Evolutionary conservation across 2,113 vertebrate genomes (phyloP), one percentile per base, ranked within the genome.

Genomic region (Spermophilus dauricus): DNA sequence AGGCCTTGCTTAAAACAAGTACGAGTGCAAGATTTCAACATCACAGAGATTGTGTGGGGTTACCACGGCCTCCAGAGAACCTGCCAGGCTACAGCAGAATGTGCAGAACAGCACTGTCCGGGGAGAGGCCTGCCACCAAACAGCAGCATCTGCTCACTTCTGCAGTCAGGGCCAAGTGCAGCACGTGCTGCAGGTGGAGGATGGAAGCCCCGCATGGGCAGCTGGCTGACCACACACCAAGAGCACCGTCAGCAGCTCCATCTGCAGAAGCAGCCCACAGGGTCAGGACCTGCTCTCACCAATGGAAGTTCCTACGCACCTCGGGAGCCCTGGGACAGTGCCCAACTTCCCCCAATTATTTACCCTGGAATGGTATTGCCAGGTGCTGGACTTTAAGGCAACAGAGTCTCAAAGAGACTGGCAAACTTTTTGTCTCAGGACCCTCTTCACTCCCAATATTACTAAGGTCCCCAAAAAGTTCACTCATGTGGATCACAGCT

Each of bases 261-360:
- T 16, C 48, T 11, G 24, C 2, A 4, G 20, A 61, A 17, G 53
- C 34, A 4, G 61, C 39, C 1, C 1, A 16, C 34, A 42, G 51
- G 39, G 48, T 6, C 91, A 32, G 32, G 73, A 61, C 32, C 51
- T 0, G 2, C 20, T 70, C n/a, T 39, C 39, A 12, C 37, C 4
- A 28, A 2, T 5, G 1, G 26, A 56, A 13, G n/a, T 26, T 6
- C 45, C 53, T 20, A 2, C 0, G 4, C 3, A 2, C 6, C 26
- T 1, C 39, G 42, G 26, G 53, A 9, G 53, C 83, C 30, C 56
- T 0, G 3, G 45, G 32, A 34, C 2, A 4, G n/a, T 53, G 14
- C 13, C 56, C 53, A 1, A 28, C 42, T 30, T 18, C 32, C 8
- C 37, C 2, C 2, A 6, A 17, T 45, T 61, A 32, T 6, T 9